Base-by-base conservation (phyloP, 2,113 vertebrate genomes). In the Mugil cephalus region DNA sequence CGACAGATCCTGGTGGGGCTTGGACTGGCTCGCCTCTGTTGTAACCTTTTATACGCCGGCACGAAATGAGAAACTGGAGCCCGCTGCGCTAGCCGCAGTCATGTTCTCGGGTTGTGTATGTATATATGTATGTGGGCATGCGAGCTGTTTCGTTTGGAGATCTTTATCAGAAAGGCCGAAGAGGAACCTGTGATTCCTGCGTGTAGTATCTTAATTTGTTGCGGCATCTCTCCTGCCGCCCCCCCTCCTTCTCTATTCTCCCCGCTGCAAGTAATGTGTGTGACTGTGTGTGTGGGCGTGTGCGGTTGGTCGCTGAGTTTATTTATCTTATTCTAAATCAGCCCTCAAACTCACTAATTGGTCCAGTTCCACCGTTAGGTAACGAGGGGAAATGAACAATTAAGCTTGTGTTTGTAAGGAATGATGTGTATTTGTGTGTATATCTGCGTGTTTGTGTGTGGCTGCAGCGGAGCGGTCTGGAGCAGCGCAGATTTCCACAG, bases 311-410 rank as follows among this genome's bases (percentile, higher is more conserved):
- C 90, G 43, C 70, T 42, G 63, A 78, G 93, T 94, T 94, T 94
- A 94, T 94, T 95, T 95, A 93, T 93, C 89, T 93, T 91, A 93
- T 92, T 93, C 90, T 93, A 91, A 93, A 93, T 93, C 92, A 89
- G 84, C 87, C 91, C 92, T 93, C 90, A 92, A 91, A 93, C 85
- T 82, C 83, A 89, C 89, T 95, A 95, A 95, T 94, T 94, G 93
- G 91, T 93, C 84, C 88, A 81, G 89, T 92, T 95, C 92, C 92
- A 94, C 86, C 83, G 90, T 93, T 94, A 92, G 93, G 90, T 93
- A 93, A 94, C 62, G 46, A 88, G 79, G 90, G 93, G 93, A 95
- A 95, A 95, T 95, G 92, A 93, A 90, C 90, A 92, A 94, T 94
- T 93, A 93, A 87, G 82, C 85, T 77, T 83, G 83, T 92, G 89